Percentiles rank a stretch among this genome's conserved stretches.
These are phyloP conservation scores for Etheostoma cragini DNA, from an alignment of 2,113 vertebrate genomes.

Conservation along the genomic window DNA sequence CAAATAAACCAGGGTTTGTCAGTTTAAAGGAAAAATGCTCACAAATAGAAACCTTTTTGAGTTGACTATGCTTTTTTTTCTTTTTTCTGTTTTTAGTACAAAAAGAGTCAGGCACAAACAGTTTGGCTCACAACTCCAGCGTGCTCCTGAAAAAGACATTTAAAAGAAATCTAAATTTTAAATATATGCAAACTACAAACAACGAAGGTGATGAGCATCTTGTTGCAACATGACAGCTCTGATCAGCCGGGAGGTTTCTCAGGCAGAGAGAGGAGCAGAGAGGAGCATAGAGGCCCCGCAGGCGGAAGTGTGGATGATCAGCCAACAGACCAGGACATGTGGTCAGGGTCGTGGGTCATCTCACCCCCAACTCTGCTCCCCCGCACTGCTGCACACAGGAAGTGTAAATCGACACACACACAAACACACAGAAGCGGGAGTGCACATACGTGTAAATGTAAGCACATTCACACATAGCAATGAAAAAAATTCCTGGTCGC, in stretches of 20 bases:
- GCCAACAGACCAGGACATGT: constrained; percentile 77
- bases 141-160: background rate
- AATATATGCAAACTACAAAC: background rate
- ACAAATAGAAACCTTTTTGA: background rate
- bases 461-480: constrained; percentile 30
- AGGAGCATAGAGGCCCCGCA: constrained; percentile 51
- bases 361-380: constrained; percentile 68
- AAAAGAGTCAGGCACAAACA: background rate
- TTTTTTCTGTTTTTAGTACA: background rate
- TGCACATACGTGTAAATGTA: constrained; percentile 27
- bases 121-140: background rate
- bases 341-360: constrained; percentile 73
- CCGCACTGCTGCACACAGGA: constrained; percentile 77
- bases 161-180: background rate
- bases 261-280: constrained; percentile 45
- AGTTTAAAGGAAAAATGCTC: background rate
- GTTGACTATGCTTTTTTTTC: background rate
- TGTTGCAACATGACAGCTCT: constrained; percentile 17
- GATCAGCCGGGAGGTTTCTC: constrained; percentile 41
- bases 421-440: constrained; percentile 32
- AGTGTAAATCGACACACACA: constrained; percentile 54
- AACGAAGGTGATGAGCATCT: background rate
- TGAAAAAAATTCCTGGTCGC: constrained; percentile 49
- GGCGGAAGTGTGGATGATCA: constrained; percentile 77
- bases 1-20: background rate